Evolutionary conservation across 2,888 invertebrate species (phyloP), one percentile per base, ranked within the genome.

Genomic region (Lasiommata megera): DNA sequence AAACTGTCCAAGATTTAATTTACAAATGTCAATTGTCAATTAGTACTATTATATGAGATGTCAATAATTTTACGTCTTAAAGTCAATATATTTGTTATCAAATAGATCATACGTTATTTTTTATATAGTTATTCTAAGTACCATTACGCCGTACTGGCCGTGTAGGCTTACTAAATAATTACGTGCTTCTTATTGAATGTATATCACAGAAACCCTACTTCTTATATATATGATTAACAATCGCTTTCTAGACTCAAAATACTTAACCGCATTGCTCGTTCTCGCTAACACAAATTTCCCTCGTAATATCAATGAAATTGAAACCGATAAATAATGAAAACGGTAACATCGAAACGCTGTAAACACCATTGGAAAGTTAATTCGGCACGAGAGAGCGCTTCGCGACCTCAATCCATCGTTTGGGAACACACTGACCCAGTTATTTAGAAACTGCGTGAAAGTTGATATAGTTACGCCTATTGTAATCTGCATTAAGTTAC

Each of bases 391-490:
- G 62, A 58, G 58, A 63, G 62, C 50, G 60, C 44, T 53, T 37
- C n/a, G 28, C 46, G 58, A 61, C 63, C 63, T 47, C 50, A 48
- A 62, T 58, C 28, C 54, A 28, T 11, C 46, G 41, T 37, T 38
- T 44, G 37, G 58, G 53, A 56, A 37, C 62, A 55, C 14, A 40
- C n/a, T 44, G 52, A 58, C 58, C 62, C 54, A 52, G 58, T 12
- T 60, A 31, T 40, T 36, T 43, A 37, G 59, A 55, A 51, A 54
- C 48, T 48, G 31, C 37, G 48, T 37, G 48, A 48, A 48, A 48
- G 48, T 48, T 16, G 8, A 36, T 18, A 36, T 18, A 37, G 31
- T 46, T 46, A 31, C 31, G 16, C 31, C 48, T 36, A 37, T 37
- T 48, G 37, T 48, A 36, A 34, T 44, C 28, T 16, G 44, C 44